Percentiles rank a stretch among this genome's conserved stretches.
Evolutionary conservation across 2,888 invertebrate species (phyloP).

Genomic region (Tenthredo distinguenda): DNA sequence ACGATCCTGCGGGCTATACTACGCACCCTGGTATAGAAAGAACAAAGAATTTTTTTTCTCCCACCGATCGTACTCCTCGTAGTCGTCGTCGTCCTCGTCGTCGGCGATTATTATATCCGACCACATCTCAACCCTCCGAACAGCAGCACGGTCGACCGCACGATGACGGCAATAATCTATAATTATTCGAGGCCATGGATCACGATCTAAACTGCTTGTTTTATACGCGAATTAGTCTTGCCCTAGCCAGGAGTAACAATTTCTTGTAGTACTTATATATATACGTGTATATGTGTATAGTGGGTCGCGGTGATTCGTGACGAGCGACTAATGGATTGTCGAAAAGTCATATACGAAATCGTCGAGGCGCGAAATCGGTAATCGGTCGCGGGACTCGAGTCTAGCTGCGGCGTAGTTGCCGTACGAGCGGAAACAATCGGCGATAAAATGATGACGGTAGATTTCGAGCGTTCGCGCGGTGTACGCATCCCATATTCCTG

Average conservation of each 20-base stretch:
- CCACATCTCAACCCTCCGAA: slow-evolving; percentile 32
- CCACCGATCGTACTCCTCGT: neutral
- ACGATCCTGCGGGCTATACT: neutral
- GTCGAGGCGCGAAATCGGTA: slow-evolving; percentile 41
- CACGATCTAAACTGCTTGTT: slow-evolving; percentile 17
- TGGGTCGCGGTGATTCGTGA: neutral
- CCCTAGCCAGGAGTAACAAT: neutral
- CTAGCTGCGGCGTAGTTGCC: neutral
- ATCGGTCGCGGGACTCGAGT: slow-evolving; percentile 17
- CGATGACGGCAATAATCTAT: slow-evolving; percentile 33
- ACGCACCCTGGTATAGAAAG: slow-evolving; percentile 30
- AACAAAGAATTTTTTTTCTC: slow-evolving; percentile 23
- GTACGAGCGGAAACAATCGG: slow-evolving; percentile 38
- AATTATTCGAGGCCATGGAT: slow-evolving; percentile 24
- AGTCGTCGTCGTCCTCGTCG: neutral
- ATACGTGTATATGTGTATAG: neutral
- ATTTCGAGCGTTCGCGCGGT: slow-evolving; percentile 12
- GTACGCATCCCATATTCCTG: neutral
- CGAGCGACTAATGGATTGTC: slow-evolving; percentile 32
- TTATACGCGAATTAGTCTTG: slow-evolving; percentile 7
- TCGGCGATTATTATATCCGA: slow-evolving; percentile 14
- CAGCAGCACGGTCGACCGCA: slow-evolving; percentile 24
- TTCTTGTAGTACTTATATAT: neutral
- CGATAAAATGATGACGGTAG: slow-evolving; percentile 25
- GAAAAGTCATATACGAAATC: slow-evolving; percentile 15